Evolutionary conservation across 2,113 vertebrate genomes (phyloP), one percentile per base, ranked within the genome.

Genomic region (Suricata suricatta): DNA sequence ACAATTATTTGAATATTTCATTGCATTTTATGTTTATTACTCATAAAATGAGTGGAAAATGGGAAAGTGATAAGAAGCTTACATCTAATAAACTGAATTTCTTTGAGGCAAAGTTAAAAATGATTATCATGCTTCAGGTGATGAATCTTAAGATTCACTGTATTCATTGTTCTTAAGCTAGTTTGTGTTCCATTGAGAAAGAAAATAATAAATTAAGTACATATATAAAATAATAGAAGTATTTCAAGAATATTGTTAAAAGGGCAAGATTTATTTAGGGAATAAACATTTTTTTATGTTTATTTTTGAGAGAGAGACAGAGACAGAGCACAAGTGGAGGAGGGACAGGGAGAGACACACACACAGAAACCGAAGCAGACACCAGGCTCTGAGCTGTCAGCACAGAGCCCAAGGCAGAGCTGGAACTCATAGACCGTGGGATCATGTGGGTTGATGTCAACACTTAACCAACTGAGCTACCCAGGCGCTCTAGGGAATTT

Each of bases 11-110:
- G 57, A 96, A 90, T 95, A 90, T 94, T 95, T 79, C 89, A 92
- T 89, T 96, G 27, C 57, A 64, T 93, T 95, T 95, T 96, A 60
- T 81, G 33, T 94, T 94, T 92, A 89, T 96, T 93, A 95, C 57
- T 96, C 95, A 92, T 17, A 64, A 97, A 97, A 96, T 89, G 87
- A 97, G 8, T 82, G 21, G 69, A 94, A 88, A 96, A 83, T 96
- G 17, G n/a, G 50, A 90, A 92, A 93, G 19, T 89, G 92, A 95
- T 93, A 96, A 96, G 82, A 93, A 82, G 38, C 72, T 93, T 92
- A 54, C 21, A 93, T 96, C 72, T 96, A 88, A 92, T 96, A 94
- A 96, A 96, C 79, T 89, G 83, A 80, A 96, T 92, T 96, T 35
- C 54, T 87, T 90, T 94, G 69, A 94, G 74, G 93, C 47, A 94